These are phyloP conservation scores for Argyresthia goedartella DNA, from an alignment of 2,888 invertebrate genomes.

Conservation along the genomic window DNA sequence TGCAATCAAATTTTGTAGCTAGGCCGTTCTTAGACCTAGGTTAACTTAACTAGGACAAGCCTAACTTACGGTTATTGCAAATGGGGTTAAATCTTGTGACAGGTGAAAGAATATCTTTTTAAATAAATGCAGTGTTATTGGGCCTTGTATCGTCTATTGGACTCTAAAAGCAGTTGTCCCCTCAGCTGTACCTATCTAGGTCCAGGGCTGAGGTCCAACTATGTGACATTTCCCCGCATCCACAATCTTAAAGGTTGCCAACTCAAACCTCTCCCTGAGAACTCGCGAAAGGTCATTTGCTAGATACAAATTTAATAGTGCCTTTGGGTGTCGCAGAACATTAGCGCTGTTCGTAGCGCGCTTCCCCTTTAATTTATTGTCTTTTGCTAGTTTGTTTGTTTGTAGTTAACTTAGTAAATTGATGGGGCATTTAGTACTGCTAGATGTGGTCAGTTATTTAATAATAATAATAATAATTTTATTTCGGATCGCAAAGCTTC, in stretches of 20 bases:
- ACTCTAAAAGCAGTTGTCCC: conserved; percentile 2
- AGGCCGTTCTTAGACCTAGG: too few relatives aligned
- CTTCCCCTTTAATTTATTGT: conserved; percentile 19
- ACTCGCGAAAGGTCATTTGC: conserved; percentile 48
- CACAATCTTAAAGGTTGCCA: conserved; percentile 59
- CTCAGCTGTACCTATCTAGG: conserved; percentile 35
- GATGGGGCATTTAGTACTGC: not conserved
- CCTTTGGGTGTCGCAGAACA: conserved; percentile 26
- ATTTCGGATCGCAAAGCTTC: too few relatives aligned
- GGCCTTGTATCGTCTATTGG: too few relatives aligned
- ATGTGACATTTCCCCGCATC: conserved; percentile 66
- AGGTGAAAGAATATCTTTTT: too few relatives aligned
- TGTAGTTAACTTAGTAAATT: not conserved
- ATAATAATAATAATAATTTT: too few relatives aligned
- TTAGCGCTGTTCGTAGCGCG: conserved; percentile 24
- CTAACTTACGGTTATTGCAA: too few relatives aligned
- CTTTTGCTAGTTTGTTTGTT: conserved; percentile 4
- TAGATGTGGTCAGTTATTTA: too few relatives aligned
- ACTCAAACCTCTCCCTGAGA: conserved; percentile 35
- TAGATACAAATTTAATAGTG: conserved; percentile 57
- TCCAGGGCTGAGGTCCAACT: conserved; percentile 61
- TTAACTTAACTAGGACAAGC: too few relatives aligned
- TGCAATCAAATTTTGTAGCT: too few relatives aligned
- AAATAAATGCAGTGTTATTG: too few relatives aligned
- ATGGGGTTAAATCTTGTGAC: too few relatives aligned